Evolutionary conservation across 2,797 vertebrate species (phyloP).

Genomic region (Novumbra hubbsi): DNA sequence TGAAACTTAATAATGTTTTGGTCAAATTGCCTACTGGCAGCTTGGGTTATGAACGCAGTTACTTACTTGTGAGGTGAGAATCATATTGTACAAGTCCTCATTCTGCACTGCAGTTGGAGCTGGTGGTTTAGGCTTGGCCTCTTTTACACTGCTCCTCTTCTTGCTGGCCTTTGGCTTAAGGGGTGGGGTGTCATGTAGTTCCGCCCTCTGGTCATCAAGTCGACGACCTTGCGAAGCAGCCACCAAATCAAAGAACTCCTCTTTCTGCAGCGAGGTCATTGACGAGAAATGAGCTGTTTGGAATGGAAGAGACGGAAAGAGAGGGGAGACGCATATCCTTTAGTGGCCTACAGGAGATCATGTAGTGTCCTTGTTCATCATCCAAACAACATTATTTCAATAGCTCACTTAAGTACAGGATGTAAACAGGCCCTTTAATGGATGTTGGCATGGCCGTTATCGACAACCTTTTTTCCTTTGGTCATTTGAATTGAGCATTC

Average conservation of each 20-base stretch:
- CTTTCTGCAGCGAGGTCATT: slow-evolving; percentile 84
- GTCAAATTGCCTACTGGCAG: not conserved
- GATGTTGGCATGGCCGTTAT: slow-evolving; percentile 6
- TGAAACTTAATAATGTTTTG: not conserved
- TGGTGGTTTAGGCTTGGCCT: slow-evolving; percentile 52
- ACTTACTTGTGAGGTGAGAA: slow-evolving; percentile 80
- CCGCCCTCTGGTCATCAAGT: slow-evolving; percentile 83
- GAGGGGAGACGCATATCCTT: not conserved
- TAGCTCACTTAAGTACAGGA: not conserved
- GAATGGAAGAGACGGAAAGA: slow-evolving; percentile 1
- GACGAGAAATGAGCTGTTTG: slow-evolving; percentile 77
- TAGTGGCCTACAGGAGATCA: not conserved
- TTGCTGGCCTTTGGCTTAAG: slow-evolving; percentile 60
- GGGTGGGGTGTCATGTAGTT: slow-evolving; percentile 49
- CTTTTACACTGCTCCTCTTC: slow-evolving; percentile 72
- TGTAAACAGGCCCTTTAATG: not conserved
- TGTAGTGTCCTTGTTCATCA: not conserved
- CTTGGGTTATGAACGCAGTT: not conserved
- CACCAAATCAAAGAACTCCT: slow-evolving; percentile 83
- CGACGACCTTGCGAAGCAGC: slow-evolving; percentile 80
- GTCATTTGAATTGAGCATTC: slow-evolving; percentile 14
- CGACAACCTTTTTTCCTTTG: slow-evolving; percentile 11
- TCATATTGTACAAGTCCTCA: slow-evolving; percentile 86
- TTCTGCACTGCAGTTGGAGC: slow-evolving; percentile 58
- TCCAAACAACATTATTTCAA: not conserved